Conservation (phyloP, 2,888 invertebrate genomes). For the Eupeodes luniger region DNA sequence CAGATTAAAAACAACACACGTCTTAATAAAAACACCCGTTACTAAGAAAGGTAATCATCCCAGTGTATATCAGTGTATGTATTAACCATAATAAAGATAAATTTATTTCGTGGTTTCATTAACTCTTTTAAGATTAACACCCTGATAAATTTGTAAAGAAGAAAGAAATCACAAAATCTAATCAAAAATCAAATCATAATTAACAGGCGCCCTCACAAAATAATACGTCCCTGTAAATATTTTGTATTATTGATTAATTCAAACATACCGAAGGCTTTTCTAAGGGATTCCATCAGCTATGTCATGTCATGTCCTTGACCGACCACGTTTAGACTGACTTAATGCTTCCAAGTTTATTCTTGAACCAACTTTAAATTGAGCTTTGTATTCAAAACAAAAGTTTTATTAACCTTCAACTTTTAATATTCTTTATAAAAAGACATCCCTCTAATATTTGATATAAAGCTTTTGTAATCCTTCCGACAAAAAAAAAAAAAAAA, state of each 20-base stretch:
- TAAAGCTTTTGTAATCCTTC: background rate
- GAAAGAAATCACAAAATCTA: too few relatives aligned
- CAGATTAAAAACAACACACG: too few relatives aligned
- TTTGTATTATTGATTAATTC: slow-evolving; percentile 20
- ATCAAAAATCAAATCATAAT: too few relatives aligned
- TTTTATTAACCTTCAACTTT: background rate
- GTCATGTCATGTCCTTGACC: slow-evolving; percentile 2
- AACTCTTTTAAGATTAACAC: too few relatives aligned
- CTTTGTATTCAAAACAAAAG: background rate
- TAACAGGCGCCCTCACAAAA: background rate
- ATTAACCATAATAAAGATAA: too few relatives aligned
- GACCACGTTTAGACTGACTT: background rate
- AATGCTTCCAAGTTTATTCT: background rate
- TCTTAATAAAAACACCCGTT: too few relatives aligned
- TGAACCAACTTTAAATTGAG: slow-evolving; percentile 5
- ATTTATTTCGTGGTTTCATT: too few relatives aligned
- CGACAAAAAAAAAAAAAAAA: too few relatives aligned
- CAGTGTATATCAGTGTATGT: too few relatives aligned
- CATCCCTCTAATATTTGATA: background rate
- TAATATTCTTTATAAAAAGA: background rate
- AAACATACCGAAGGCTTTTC: background rate
- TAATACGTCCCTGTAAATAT: background rate
- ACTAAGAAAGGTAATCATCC: too few relatives aligned
- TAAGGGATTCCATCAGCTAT: background rate
- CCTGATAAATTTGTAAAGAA: too few relatives aligned